Conservation (phyloP, 2,113 vertebrate species). For the Galbula dea region DNA sequence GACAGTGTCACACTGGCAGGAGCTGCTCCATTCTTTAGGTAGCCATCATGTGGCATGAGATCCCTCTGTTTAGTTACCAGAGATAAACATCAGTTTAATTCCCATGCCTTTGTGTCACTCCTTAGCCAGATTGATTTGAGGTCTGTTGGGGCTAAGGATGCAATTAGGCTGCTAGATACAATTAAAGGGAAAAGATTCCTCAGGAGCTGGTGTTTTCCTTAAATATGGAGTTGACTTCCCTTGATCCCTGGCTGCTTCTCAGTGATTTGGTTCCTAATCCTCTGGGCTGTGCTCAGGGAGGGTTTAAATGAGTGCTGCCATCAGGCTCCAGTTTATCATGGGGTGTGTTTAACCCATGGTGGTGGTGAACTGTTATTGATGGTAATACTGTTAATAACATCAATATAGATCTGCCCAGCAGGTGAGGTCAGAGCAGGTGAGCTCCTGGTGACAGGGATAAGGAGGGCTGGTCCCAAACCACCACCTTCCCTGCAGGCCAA, state of each 20-base stretch:
- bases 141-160: not conserved
- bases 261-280: not conserved
- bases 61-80: not conserved
- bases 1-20: not conserved
- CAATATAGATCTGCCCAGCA: not conserved
- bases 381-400: not conserved
- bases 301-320: not conserved
- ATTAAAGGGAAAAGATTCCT: not conserved
- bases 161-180: not conserved
- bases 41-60: not conserved
- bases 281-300: not conserved
- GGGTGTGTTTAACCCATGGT: not conserved
- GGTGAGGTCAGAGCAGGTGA: not conserved
- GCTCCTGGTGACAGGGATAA: not conserved
- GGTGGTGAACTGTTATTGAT: not conserved
- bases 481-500: no score
- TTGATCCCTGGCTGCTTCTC: not conserved
- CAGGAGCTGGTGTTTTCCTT: not conserved
- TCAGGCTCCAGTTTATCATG: fast-evolving
- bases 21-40: constrained; percentile 7
- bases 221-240: not conserved
- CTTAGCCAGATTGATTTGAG: not conserved
- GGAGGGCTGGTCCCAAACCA: not conserved
- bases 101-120: not conserved
- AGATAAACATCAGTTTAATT: not conserved